Percentiles rank a stretch among this genome's conserved stretches.
These are phyloP conservation scores for Phocoena phocoena DNA, from an alignment of 2,113 vertebrate genomes.

Conservation along the genomic window DNA sequence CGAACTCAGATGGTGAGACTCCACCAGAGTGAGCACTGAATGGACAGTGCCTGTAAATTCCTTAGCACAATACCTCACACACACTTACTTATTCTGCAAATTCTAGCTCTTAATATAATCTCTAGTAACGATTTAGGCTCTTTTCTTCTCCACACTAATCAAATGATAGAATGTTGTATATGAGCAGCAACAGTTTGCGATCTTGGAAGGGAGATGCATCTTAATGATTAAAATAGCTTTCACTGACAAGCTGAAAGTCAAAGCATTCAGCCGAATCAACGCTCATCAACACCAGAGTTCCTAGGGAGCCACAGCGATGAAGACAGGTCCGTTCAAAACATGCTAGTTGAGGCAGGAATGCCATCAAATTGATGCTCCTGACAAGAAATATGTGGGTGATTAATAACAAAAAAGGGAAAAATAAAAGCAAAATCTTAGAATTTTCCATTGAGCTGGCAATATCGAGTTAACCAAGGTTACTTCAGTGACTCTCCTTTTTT, in stretches of 20 bases:
- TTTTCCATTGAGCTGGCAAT: background rate
- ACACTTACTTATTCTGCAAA: background rate
- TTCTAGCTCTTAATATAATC: background rate
- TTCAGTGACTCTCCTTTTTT: background rate
- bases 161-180: background rate
- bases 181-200: constrained; percentile 16
- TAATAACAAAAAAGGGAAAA: background rate
- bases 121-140: background rate
- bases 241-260: constrained; percentile 52
- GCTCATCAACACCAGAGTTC: background rate
- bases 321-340: constrained; percentile 48
- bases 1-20: background rate
- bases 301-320: constrained; percentile 45
- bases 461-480: constrained; percentile 23
- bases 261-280: background rate
- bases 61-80: background rate
- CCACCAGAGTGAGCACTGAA: background rate
- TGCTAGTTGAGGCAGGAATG: constrained; percentile 46
- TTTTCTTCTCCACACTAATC: background rate
- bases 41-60: background rate
- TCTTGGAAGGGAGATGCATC: constrained; percentile 43
- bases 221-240: constrained; percentile 55
- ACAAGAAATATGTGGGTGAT: background rate
- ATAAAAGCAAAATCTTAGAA: background rate
- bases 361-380: background rate